phyloP scores from a whole-genome alignment of 2,113 vertebrate genomes.

The Heterocephalus glaber region DNA sequence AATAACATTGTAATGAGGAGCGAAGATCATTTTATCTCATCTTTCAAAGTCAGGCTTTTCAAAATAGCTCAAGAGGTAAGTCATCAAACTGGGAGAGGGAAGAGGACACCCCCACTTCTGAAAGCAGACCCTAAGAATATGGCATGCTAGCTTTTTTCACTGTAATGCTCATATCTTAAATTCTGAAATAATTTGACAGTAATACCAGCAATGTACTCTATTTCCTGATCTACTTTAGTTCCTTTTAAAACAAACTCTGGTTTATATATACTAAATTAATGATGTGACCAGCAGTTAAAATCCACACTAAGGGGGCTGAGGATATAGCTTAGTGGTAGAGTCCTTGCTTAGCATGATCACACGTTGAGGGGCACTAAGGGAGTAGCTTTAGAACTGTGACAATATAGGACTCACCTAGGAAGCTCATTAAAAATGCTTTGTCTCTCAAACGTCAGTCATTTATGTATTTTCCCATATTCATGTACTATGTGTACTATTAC shows the following conservation, averaged over 20 bases:
- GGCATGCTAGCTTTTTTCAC: neutral
- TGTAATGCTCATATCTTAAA: neutral
- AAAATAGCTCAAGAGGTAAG: neutral
- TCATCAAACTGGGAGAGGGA: neutral
- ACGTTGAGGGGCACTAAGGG: neutral
- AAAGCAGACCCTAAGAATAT: neutral
- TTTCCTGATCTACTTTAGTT: neutral
- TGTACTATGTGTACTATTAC: neutral
- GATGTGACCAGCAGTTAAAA: neutral
- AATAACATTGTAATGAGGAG: neutral
- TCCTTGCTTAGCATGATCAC: neutral
- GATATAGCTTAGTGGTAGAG: neutral
- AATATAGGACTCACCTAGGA: neutral
- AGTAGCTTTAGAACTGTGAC: neutral
- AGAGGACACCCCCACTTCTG: neutral
- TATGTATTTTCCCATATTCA: neutral
- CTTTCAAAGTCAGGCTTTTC: constrained; percentile 20
- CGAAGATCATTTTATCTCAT: neutral
- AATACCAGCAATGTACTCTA: neutral
- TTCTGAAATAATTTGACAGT: neutral
- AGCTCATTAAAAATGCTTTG: neutral
- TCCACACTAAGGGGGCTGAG: neutral
- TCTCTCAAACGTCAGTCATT: neutral
- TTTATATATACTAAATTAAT: neutral
- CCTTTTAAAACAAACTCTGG: constrained; percentile 1